These are phyloP conservation scores for Latrodectus hesperus DNA, from an alignment of 2,888 invertebrate species.

Conservation along the genomic window DNA sequence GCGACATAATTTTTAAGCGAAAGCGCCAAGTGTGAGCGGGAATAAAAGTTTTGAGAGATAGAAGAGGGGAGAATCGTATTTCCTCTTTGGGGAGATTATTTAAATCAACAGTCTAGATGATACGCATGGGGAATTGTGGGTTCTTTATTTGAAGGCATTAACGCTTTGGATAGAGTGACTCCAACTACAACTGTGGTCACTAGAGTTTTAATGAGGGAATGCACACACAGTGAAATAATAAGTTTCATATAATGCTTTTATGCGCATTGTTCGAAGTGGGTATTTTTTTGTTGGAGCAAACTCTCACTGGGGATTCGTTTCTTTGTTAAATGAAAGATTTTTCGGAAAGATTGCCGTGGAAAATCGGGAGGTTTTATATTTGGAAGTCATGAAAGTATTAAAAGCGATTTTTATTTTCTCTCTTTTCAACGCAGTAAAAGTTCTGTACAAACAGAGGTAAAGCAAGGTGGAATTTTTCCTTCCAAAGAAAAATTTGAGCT, in stretches of 20 bases:
- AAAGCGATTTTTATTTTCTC: conserved; percentile 30
- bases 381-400: conserved; percentile 25
- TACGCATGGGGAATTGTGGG: conserved; percentile 36
- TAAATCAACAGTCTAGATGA: conserved; percentile 52
- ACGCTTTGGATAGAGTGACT: conserved; percentile 14
- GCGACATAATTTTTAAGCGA: conserved; percentile 56
- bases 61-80: conserved; percentile 7
- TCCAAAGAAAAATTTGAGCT: background rate
- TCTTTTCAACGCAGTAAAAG: background rate
- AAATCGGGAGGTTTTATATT: conserved; percentile 8
- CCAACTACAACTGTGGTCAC: conserved; percentile 39
- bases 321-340: conserved; percentile 15
- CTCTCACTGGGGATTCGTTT: conserved; percentile 22
- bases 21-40: conserved; percentile 32
- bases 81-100: conserved; percentile 40
- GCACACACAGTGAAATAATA: background rate
- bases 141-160: conserved; percentile 57
- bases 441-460: background rate
- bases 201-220: conserved; percentile 52
- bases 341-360: background rate
- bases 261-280: background rate
- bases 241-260: conserved; percentile 2
- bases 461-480: background rate
- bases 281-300: background rate
- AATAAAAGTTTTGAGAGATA: background rate